phyloP scores from a whole-genome alignment of 2,888 invertebrate species.

The Brenthis hecate region DNA sequence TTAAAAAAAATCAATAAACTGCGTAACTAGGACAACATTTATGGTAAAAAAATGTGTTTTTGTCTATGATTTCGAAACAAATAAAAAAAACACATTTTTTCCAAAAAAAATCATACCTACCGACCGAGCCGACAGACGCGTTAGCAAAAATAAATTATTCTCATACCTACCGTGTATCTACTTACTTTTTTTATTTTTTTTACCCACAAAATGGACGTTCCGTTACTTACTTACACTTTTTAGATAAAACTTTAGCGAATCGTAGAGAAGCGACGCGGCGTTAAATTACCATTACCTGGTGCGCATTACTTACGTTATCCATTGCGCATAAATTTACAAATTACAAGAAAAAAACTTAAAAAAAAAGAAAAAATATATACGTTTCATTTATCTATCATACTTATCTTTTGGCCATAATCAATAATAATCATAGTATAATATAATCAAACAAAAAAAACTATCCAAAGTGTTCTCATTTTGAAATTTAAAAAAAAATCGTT shows the following conservation, averaged over 20 bases:
- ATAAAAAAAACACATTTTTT: slow-evolving; percentile 9
- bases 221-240: slow-evolving; percentile 21
- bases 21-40: slow-evolving; percentile 30
- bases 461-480: neutral
- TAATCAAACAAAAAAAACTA: neutral
- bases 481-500: neutral
- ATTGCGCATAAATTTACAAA: slow-evolving; percentile 46
- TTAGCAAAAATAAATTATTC: slow-evolving; percentile 18
- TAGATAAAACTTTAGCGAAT: slow-evolving; percentile 27
- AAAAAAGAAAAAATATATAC: slow-evolving; percentile 6
- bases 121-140: slow-evolving; percentile 63
- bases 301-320: slow-evolving; percentile 64
- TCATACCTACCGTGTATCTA: slow-evolving; percentile 61
- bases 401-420: neutral
- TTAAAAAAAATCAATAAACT: slow-evolving; percentile 7
- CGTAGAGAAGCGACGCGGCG: slow-evolving; percentile 34
- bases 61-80: slow-evolving; percentile 1
- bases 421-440: neutral
- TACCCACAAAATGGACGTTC: slow-evolving; percentile 26
- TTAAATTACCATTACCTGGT: slow-evolving; percentile 57
- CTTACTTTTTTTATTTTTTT: slow-evolving; percentile 36
- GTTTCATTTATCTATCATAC: slow-evolving; percentile 11
- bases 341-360: slow-evolving; percentile 23
- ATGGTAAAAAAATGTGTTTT: slow-evolving; percentile 19
- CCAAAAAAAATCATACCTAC: slow-evolving; percentile 54